Conservation (phyloP, 2,113 vertebrate genomes). For the Amia ocellicauda region DNA sequence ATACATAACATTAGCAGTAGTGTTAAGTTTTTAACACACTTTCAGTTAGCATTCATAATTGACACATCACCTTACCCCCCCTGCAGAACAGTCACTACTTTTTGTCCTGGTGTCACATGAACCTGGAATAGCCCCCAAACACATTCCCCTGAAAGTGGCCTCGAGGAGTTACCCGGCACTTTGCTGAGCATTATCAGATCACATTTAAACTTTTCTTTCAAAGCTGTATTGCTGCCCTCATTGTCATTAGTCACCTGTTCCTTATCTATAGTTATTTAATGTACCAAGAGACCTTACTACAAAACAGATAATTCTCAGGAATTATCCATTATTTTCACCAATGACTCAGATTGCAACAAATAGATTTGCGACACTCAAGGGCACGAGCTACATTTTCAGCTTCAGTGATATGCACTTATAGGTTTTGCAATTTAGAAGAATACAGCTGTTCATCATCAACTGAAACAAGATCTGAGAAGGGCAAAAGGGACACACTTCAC, state of each 20-base stretch:
- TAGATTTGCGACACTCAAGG: slow-evolving; percentile 35
- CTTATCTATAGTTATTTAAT: slow-evolving; percentile 52
- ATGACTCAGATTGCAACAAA: slow-evolving; percentile 16
- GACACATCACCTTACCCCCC: no score
- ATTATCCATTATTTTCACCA: slow-evolving; percentile 31
- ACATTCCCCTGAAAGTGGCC: no score
- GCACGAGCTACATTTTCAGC: slow-evolving; percentile 5
- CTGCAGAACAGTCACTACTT: no score
- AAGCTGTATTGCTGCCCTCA: slow-evolving; percentile 36
- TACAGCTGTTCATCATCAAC: slow-evolving; percentile 17
- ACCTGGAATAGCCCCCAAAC: no score
- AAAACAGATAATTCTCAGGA: slow-evolving; percentile 46
- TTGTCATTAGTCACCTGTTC: slow-evolving; percentile 49
- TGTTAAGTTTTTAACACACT: no score
- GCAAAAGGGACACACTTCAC: slow-evolving; percentile 22
- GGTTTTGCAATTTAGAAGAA: slow-evolving; percentile 24
- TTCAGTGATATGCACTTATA: slow-evolving; percentile 16
- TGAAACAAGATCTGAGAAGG: slow-evolving; percentile 29
- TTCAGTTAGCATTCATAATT: no score
- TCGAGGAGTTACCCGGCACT: no score
- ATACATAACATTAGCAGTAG: no score
- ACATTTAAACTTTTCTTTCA: slow-evolving; percentile 28
- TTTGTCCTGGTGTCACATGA: no score
- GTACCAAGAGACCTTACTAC: slow-evolving; percentile 48
- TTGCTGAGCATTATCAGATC: no score